Evolutionary conservation across 2,888 invertebrate species (phyloP), one percentile per base, ranked within the genome.

Genomic region (Tinea trinotella): DNA sequence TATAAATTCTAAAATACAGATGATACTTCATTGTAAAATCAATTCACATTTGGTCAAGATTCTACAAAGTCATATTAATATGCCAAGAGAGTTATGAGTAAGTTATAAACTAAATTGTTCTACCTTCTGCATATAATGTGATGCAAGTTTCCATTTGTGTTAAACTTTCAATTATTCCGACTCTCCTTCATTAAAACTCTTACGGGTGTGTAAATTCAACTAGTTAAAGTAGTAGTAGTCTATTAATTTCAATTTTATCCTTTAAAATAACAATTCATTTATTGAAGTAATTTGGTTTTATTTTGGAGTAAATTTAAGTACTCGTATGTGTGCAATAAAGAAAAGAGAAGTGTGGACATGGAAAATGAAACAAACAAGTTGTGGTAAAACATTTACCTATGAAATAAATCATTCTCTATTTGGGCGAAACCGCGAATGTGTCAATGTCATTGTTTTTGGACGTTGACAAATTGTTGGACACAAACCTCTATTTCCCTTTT

Each of bases 1-100:
- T 67, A 71, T 71, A 74, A 70, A 75, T 71, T 70, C 61, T 64
- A 68, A 68, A 62, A 65, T 61, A 9, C 20, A 18, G 48, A 9
- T 2, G 10, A 19, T 48, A 18, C 19, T 20, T 48, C 10, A 48
- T 18, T 12, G 3, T 7, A 9, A 18, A 19, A 20, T 48, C 48
- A 20, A 48, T 48, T 48, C 48, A 20, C 9, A 18, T 48, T 40
- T 40, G 12, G 17, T n/a, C 20, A 48, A 9, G 1, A 4, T 7
- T n/a, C 20, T 1, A 46, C 19, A 48, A 48, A 18, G 17, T 19
- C 3, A 40, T 12, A 17, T 40, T 12, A 40, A 13, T 40, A 30
- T 30, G 30, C n/a, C n/a, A n/a, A n/a, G n/a, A n/a, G n/a, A n/a
- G n/a, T n/a, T n/a, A n/a, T n/a, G n/a, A 2, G 30, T 30, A 30